Base-by-base conservation (phyloP, 2,113 vertebrate genomes). In the Nansenia antarctica region DNA sequence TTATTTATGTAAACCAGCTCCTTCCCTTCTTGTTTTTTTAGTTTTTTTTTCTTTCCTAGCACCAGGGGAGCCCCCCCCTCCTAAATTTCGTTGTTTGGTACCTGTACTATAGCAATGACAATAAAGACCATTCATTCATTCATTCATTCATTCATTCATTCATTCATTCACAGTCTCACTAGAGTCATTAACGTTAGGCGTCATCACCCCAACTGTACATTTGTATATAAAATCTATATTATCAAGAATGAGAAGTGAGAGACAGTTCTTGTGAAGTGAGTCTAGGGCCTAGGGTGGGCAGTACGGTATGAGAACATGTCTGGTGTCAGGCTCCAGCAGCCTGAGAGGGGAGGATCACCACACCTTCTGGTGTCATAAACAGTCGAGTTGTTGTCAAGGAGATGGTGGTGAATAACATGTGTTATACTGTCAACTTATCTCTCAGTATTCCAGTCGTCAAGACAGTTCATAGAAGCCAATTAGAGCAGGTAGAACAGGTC, bases 151-250 rank as follows among this genome's bases (percentile, higher is more conserved):
- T n/a, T n/a, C n/a, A n/a, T n/a, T n/a, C n/a, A n/a, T n/a, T n/a
- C n/a, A n/a, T n/a, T n/a, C n/a, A n/a, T n/a, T n/a, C n/a, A n/a
- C n/a, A n/a, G n/a, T n/a, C n/a, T n/a, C n/a, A n/a, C n/a, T n/a
- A n/a, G n/a, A n/a, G n/a, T n/a, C n/a, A n/a, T n/a, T n/a, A n/a
- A n/a, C n/a, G n/a, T n/a, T n/a, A n/a, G n/a, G n/a, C n/a, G n/a
- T n/a, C n/a, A 52, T 22, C 3, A n/a, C 58, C 49, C 42, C 57
- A 70, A 42, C 39, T 57, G 52, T 65, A 65, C 45, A 68, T 71
- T 64, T 82, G 75, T 78, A 78, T 61, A 71, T 75, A 71, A 78
- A 66, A 69, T 14, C 22, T 70, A 68, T 69, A 65, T n/a, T 78
- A 66, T 68, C 24, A 53, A 66, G 45, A 49, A 49, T 49, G 45